These are phyloP conservation scores for Synanthedon formicaeformis DNA, from an alignment of 2,888 invertebrate genomes.

Conservation along the genomic window DNA sequence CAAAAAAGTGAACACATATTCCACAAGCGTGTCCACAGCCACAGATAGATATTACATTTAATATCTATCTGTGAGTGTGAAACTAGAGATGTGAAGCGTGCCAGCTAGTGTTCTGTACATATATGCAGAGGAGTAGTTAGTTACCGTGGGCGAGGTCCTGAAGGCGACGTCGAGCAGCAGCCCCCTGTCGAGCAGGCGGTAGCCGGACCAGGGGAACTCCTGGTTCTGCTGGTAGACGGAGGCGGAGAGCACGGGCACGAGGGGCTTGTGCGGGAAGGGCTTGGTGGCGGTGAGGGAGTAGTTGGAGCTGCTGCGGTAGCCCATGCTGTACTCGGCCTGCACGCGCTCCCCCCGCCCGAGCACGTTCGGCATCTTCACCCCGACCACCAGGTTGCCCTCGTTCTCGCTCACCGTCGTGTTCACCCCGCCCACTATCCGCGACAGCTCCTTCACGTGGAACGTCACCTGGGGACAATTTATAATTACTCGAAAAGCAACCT, in stretches of 20 bases:
- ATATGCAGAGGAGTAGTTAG: too few relatives aligned
- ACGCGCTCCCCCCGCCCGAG: constrained; percentile 89
- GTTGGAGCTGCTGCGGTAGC: constrained; percentile 84
- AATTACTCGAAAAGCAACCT: too few relatives aligned
- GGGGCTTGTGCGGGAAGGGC: constrained; percentile 80
- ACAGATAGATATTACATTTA: too few relatives aligned
- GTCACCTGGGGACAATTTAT: too few relatives aligned
- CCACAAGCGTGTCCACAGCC: too few relatives aligned
- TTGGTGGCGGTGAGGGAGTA: constrained; percentile 85
- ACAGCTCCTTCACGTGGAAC: constrained; percentile 86
- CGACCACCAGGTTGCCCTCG: constrained; percentile 85
- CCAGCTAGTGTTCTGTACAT: too few relatives aligned
- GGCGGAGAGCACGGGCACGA: constrained; percentile 78
- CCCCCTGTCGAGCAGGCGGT: constrained; percentile 83
- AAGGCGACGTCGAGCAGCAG: constrained; percentile 81
- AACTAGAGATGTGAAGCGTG: too few relatives aligned
- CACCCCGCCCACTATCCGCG: constrained; percentile 85
- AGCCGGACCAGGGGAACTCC: constrained; percentile 86
- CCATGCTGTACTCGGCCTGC: constrained; percentile 86
- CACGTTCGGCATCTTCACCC: constrained; percentile 83
- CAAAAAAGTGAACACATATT: too few relatives aligned
- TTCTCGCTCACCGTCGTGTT: constrained; percentile 92
- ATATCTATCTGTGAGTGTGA: too few relatives aligned
- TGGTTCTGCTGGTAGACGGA: constrained; percentile 82
- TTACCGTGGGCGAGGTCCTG: constrained; percentile 71